phyloP scores from a whole-genome alignment of 1,140 invertebrate genomes.

The Aphelinus certus region DNA sequence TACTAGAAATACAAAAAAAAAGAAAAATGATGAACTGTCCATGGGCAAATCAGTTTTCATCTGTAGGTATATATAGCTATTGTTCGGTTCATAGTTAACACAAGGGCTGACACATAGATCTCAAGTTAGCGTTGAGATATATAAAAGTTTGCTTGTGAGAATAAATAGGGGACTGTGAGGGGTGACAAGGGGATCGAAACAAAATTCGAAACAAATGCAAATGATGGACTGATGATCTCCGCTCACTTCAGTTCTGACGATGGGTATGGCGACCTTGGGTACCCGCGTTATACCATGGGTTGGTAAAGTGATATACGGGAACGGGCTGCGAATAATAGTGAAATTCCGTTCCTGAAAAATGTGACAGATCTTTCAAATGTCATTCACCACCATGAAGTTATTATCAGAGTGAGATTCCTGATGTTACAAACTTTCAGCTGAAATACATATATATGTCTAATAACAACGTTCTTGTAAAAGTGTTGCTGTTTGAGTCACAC shows the following conservation, averaged over 20 bases:
- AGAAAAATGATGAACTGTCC: too few relatives aligned
- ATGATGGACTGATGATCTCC: slow-evolving; percentile 33
- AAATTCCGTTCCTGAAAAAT: slow-evolving; percentile 53
- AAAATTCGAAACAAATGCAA: slow-evolving; percentile 16
- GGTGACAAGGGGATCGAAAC: not conserved
- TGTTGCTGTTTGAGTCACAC: too few relatives aligned
- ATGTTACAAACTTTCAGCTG: too few relatives aligned
- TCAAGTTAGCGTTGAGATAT: too few relatives aligned
- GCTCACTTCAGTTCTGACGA: slow-evolving; percentile 47
- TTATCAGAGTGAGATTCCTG: not conserved
- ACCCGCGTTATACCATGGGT: slow-evolving; percentile 58
- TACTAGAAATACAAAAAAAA: not conserved
- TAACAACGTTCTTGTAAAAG: too few relatives aligned
- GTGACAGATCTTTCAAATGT: slow-evolving; percentile 45
- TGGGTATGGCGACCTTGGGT: slow-evolving; percentile 23
- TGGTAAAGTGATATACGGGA: slow-evolving; percentile 65
- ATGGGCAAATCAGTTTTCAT: too few relatives aligned
- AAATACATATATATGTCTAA: too few relatives aligned
- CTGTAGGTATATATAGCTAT: too few relatives aligned
- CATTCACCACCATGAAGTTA: slow-evolving; percentile 29
- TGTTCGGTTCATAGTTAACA: too few relatives aligned
- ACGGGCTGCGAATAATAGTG: slow-evolving; percentile 67
- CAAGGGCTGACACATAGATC: too few relatives aligned
- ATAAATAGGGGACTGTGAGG: not conserved
- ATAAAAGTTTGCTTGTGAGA: too few relatives aligned